phyloP scores from a whole-genome alignment of 2,888 invertebrate genomes.

The Apodemia mormo region DNA sequence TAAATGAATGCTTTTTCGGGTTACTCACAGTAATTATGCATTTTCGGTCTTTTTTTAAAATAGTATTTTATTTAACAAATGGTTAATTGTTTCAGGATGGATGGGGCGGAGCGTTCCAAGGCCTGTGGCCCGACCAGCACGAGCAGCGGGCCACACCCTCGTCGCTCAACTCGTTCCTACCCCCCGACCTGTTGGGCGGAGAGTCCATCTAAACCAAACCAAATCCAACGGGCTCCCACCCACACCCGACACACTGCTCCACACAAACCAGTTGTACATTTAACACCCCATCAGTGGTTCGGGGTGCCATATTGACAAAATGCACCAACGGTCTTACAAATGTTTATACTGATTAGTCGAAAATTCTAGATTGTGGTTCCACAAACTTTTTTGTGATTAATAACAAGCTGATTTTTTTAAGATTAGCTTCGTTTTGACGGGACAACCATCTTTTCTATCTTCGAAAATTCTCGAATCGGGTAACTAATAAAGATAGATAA shows the following conservation, averaged over 20 bases:
- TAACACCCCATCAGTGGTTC: not conserved
- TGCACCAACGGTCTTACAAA: not conserved
- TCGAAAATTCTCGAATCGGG: no score
- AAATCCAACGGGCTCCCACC: slow-evolving; percentile 23
- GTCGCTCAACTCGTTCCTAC: slow-evolving; percentile 92
- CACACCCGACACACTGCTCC: slow-evolving; percentile 19
- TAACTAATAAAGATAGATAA: no score
- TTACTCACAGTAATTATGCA: no score
- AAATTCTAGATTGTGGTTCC: not conserved
- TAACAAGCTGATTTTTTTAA: no score
- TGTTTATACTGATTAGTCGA: not conserved
- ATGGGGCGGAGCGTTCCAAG: slow-evolving; percentile 78
- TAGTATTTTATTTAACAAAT: no score
- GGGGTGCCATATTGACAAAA: not conserved
- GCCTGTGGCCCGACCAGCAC: slow-evolving; percentile 86
- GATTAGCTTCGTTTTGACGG: no score
- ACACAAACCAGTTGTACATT: slow-evolving; percentile 1
- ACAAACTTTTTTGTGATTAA: no score
- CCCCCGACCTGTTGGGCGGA: slow-evolving; percentile 92
- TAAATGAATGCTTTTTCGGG: no score
- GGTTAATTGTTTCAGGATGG: slow-evolving; percentile 47
- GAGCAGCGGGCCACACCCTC: slow-evolving; percentile 92
- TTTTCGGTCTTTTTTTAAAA: no score
- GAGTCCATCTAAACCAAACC: slow-evolving; percentile 86
- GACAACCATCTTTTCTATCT: no score